These are phyloP conservation scores for Pseudomyrmex dendroicus DNA, from an alignment of 1,140 invertebrate species.

Conservation along the genomic window DNA sequence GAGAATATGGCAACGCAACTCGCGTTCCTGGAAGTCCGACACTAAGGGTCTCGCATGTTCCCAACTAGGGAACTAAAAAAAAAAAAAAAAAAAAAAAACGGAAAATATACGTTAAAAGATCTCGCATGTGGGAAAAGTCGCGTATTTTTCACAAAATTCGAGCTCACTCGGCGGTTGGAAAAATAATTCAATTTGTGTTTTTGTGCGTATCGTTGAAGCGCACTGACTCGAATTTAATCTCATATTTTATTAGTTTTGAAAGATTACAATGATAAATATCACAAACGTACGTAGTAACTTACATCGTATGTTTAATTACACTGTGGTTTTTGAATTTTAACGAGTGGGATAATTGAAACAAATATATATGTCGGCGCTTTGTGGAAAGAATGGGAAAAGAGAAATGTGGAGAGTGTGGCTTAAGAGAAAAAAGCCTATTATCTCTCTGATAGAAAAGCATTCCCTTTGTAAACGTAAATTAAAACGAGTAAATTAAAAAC, in stretches of 20 bases:
- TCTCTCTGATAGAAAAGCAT: conserved; percentile 32
- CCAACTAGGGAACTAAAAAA: conserved; percentile 1
- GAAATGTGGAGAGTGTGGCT: background rate
- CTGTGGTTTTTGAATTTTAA: conserved; percentile 20
- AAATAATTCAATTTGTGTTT: conserved; percentile 14
- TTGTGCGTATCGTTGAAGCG: background rate
- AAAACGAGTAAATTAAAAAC: conserved; percentile 34
- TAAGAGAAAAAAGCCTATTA: conserved; percentile 20
- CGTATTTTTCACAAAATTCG: background rate
- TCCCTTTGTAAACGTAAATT: conserved; percentile 42
- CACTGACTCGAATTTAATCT: background rate
- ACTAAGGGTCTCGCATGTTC: background rate
- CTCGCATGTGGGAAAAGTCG: background rate
- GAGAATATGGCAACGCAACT: conserved; percentile 66
- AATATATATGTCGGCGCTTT: background rate
- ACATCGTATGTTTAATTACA: conserved; percentile 16
- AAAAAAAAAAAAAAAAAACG: background rate
- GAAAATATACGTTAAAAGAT: conserved; percentile 57
- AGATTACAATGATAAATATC: too few species aligned
- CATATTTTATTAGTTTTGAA: too few species aligned
- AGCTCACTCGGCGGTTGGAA: background rate
- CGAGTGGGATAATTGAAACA: conserved; percentile 20
- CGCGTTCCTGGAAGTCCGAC: conserved; percentile 34
- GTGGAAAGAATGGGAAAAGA: conserved; percentile 3
- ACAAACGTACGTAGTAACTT: too few species aligned